Conservation (phyloP, 2,888 invertebrate species). For the Spodoptera littoralis region DNA sequence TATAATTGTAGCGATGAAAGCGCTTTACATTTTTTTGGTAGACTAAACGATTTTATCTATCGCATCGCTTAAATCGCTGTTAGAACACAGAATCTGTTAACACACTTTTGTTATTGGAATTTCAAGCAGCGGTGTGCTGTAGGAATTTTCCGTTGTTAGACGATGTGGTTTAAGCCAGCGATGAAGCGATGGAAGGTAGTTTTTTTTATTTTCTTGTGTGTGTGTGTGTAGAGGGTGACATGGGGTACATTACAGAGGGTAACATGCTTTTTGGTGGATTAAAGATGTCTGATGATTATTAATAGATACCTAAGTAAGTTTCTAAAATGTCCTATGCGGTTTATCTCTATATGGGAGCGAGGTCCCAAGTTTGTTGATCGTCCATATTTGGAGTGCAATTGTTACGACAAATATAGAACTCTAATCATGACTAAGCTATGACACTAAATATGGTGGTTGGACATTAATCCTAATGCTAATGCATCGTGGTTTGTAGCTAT, state of each 20-base stretch:
- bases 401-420: conserved; percentile 33
- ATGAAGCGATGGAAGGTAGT: conserved; percentile 17
- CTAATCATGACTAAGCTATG: conserved; percentile 37
- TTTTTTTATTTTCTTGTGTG: conserved; percentile 4
- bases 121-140: conserved; percentile 45
- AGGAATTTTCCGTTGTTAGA: conserved; percentile 39
- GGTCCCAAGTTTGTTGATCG: conserved; percentile 20
- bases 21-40: conserved; percentile 6
- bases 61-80: conserved; percentile 20
- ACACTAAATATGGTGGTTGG: conserved; percentile 33
- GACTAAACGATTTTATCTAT: conserved; percentile 9
- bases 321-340: conserved; percentile 18
- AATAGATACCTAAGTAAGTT: conserved; percentile 23
- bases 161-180: conserved; percentile 27
- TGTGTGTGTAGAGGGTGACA: conserved; percentile 29
- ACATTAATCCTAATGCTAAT: conserved; percentile 2
- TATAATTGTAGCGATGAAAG: conserved; percentile 18
- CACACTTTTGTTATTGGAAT: conserved; percentile 22
- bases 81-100: conserved; percentile 5
- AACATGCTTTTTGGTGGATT: conserved; percentile 24
- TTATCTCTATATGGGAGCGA: conserved; percentile 35
- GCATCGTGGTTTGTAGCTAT: too few species aligned
- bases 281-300: conserved; percentile 5
- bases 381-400: conserved; percentile 36
- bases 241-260: conserved; percentile 17